Evolutionary conservation across 2,888 invertebrate species (phyloP).

Genomic region (Leuctra nigra): DNA sequence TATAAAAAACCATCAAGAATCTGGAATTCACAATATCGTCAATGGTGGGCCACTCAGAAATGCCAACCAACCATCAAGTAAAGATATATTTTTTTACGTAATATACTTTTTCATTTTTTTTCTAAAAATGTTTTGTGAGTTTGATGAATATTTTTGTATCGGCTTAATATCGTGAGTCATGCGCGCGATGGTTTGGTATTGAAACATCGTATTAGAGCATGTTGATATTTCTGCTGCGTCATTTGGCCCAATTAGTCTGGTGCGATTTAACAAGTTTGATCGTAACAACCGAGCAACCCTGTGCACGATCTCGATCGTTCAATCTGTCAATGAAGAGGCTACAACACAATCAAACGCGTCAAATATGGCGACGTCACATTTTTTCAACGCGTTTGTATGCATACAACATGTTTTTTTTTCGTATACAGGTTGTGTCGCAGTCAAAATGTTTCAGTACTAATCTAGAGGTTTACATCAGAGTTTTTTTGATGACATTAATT

Average conservation of each 20-base stretch:
- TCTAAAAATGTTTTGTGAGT: conserved; percentile 11
- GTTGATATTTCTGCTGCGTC: conserved; percentile 32
- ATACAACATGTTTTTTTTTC: no score
- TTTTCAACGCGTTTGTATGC: no score
- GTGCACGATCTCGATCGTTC: no score
- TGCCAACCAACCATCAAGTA: neutral
- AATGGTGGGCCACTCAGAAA: conserved; percentile 4
- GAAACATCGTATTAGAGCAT: conserved; percentile 34
- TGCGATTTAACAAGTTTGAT: neutral
- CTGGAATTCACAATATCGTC: neutral
- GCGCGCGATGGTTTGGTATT: conserved; percentile 29
- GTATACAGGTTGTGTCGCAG: no score
- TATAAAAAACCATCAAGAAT: neutral
- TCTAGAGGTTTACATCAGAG: no score
- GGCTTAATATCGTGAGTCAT: conserved; percentile 13
- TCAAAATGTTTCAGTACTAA: no score
- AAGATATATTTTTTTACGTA: neutral
- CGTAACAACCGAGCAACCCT: no score
- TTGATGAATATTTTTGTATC: conserved; percentile 14
- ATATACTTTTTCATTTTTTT: conserved; percentile 7
- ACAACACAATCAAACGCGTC: no score
- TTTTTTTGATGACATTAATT: no score
- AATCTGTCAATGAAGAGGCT: no score
- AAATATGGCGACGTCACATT: no score
- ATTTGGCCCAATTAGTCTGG: conserved; percentile 32